These are phyloP conservation scores for Sarcophaga carnaria DNA, from an alignment of 2,888 invertebrate genomes.

Conservation along the genomic window DNA sequence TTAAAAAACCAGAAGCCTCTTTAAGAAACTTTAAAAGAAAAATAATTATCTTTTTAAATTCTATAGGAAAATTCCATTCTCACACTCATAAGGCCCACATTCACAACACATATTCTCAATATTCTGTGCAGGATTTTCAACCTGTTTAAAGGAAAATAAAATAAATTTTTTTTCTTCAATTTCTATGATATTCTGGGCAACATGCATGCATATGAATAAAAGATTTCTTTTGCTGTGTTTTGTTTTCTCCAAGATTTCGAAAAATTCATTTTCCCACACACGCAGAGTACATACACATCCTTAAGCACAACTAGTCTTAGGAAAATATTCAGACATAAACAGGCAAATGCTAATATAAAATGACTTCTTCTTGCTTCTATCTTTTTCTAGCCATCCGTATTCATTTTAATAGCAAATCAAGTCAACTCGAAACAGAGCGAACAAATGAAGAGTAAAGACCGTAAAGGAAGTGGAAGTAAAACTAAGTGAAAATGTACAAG, in stretches of 20 bases:
- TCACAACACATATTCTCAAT: not conserved
- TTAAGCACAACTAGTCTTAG: not conserved
- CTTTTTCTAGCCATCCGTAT: conserved; percentile 38
- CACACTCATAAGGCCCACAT: no score
- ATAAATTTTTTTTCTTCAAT: not conserved
- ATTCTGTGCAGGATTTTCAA: not conserved
- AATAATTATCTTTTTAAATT: no score
- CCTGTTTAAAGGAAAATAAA: not conserved
- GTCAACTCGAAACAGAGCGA: conserved; percentile 36
- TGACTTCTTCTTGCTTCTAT: conserved; percentile 28
- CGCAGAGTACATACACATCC: not conserved
- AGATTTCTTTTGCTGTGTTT: not conserved
- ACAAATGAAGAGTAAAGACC: conserved; percentile 4
- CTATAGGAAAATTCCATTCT: no score
- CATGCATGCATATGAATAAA: not conserved
- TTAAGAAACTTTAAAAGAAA: no score
- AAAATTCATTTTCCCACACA: not conserved
- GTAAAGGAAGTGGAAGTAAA: conserved; percentile 8
- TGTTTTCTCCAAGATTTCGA: not conserved
- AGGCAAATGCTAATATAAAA: conserved; percentile 53
- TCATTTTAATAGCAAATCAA: conserved; percentile 44
- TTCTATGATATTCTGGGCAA: not conserved
- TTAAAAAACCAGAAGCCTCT: no score
- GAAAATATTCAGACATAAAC: conserved; percentile 3
- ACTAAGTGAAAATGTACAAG: not conserved